Percentiles rank a stretch among this genome's conserved stretches.
phyloP scores from a whole-genome alignment of 2,797 vertebrate genomes.

The Enteromius radiatus region DNA sequence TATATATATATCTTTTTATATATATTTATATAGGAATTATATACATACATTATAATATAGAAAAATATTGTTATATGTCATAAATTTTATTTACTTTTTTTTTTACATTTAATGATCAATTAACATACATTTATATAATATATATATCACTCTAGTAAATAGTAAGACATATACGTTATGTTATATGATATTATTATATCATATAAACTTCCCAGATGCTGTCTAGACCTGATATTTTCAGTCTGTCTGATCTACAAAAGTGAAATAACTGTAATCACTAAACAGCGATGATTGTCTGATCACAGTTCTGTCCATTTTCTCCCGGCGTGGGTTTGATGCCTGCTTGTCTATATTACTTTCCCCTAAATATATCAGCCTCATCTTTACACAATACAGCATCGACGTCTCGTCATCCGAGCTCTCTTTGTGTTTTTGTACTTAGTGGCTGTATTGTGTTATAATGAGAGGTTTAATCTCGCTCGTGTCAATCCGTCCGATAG shows the following conservation, averaged over 20 bases:
- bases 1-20: no score
- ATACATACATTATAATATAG: not conserved
- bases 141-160: not conserved
- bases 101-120: not conserved
- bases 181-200: not conserved
- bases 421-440: constrained; percentile 1
- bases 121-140: not conserved
- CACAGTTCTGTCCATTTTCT: not conserved
- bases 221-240: not conserved
- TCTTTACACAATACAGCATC: constrained; percentile 26
- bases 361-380: constrained; percentile 6
- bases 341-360: not conserved
- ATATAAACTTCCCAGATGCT: not conserved
- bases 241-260: not conserved
- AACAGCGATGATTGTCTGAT: not conserved
- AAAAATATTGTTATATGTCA: not conserved
- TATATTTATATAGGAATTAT: no score
- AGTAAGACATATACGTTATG: not conserved
- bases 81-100: not conserved
- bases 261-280: not conserved
- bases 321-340: not conserved
- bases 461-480: constrained; percentile 43
- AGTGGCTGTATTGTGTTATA: constrained; percentile 10
- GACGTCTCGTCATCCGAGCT: constrained; percentile 19
- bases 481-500: constrained; percentile 40